Evolutionary conservation across 2,113 vertebrate genomes (phyloP).

Genomic region (Trematomus loennbergii): DNA sequence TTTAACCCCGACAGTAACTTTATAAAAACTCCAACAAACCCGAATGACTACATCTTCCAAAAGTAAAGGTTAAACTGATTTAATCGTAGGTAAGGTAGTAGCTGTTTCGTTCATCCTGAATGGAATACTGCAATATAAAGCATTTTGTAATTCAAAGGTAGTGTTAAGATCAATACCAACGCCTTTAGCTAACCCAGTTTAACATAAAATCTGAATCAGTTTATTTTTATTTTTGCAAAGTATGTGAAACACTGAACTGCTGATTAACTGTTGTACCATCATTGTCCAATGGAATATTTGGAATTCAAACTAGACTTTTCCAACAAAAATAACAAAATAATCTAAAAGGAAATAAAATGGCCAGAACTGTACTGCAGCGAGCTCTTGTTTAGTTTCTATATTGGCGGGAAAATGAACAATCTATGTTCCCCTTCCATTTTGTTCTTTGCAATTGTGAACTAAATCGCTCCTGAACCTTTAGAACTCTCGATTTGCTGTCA

Average conservation of each 20-base stretch:
- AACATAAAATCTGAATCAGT: background rate
- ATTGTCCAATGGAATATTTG: background rate
- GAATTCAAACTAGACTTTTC: background rate
- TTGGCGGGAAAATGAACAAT: too few relatives aligned
- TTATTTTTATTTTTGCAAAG: background rate
- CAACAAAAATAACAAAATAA: background rate
- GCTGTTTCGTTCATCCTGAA: background rate
- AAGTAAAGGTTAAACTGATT: slow-evolving; percentile 5
- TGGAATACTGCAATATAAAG: background rate
- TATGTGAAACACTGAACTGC: background rate
- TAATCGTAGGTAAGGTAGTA: background rate
- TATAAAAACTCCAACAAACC: background rate
- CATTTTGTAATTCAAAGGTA: background rate
- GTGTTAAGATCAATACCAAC: background rate
- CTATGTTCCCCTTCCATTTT: background rate
- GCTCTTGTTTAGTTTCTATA: background rate
- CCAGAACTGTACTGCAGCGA: too few relatives aligned
- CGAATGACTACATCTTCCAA: background rate
- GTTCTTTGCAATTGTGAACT: background rate
- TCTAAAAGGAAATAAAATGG: too few relatives aligned
- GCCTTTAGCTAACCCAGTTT: background rate
- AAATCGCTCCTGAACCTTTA: too few relatives aligned
- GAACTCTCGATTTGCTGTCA: slow-evolving; percentile 12
- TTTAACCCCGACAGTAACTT: background rate
- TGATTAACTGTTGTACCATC: background rate